These are phyloP conservation scores for Scomber japonicus DNA, from an alignment of 2,113 vertebrate genomes.

Conservation along the genomic window DNA sequence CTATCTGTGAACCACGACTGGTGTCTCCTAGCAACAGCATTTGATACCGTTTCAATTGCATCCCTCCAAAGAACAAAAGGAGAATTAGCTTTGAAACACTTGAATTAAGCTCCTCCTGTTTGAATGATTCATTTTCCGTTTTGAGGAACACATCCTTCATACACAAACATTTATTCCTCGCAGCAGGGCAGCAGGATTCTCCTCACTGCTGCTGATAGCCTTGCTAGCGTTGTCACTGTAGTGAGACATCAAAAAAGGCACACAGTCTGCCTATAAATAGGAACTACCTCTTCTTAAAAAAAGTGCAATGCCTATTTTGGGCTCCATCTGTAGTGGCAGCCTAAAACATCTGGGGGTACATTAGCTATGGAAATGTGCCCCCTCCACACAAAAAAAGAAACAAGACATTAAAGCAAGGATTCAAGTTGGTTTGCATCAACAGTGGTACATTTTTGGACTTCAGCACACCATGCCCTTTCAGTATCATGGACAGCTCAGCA, in stretches of 20 bases:
- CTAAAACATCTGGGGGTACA: no score
- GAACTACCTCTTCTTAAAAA: neutral
- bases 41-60: conserved; percentile 53
- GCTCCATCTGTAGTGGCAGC: neutral
- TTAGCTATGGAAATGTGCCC: no score
- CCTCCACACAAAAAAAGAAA: no score
- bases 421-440: no score
- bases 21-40: conserved; percentile 78
- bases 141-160: conserved; percentile 27
- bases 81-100: conserved; percentile 68
- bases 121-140: conserved; percentile 42
- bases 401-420: no score
- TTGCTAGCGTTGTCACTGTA: conserved; percentile 18
- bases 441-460: no score
- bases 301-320: neutral
- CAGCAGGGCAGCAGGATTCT: conserved; percentile 36
- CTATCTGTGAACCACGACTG: conserved; percentile 47
- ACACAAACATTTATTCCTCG: conserved; percentile 7
- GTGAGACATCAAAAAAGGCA: conserved; percentile 26
- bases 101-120: conserved; percentile 53
- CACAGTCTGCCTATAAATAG: conserved; percentile 24
- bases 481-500: no score
- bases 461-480: no score
- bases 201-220: neutral
- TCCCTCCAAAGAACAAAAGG: conserved; percentile 68